A percentile compares a stretch with the other conserved stretches of the same genome.
Evolutionary conservation across 2,113 vertebrate genomes (phyloP).

Genomic region (Lepisosteus osseus): DNA sequence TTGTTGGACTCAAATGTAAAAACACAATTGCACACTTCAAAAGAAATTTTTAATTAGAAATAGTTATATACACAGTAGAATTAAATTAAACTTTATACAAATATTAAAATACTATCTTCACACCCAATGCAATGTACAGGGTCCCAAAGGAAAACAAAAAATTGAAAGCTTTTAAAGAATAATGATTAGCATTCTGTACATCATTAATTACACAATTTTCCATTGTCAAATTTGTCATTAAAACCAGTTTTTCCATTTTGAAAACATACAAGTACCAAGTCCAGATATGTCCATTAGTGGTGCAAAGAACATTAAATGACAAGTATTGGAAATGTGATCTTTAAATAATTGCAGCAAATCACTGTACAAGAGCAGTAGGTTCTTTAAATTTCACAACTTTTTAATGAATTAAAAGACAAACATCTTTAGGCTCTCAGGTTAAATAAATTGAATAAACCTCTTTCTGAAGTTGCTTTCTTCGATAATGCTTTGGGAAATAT

Average conservation of each 20-base stretch:
- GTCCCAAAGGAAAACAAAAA: conserved; percentile 66
- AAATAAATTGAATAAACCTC: conserved; percentile 41
- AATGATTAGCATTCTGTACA: conserved; percentile 24
- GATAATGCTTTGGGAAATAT: conserved; percentile 38
- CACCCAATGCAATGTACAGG: conserved; percentile 96
- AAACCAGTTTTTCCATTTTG: conserved; percentile 28
- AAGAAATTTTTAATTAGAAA: conserved; percentile 99
- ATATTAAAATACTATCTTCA: conserved; percentile 99
- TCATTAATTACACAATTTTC: not conserved
- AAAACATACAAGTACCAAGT: conserved; percentile 8
- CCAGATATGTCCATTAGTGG: conserved; percentile 19
- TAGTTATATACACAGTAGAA: conserved; percentile 99
- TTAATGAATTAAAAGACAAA: conserved; percentile 51
- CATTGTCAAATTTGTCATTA: conserved; percentile 12
- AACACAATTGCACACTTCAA: conserved; percentile 68
- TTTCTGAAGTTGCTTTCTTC: conserved; percentile 27
- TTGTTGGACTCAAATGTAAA: not conserved
- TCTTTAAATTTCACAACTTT: conserved; percentile 8
- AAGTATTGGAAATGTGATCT: conserved; percentile 17
- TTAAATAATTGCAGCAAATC: conserved; percentile 36
- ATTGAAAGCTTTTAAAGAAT: conserved; percentile 8
- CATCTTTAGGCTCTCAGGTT: conserved; percentile 49
- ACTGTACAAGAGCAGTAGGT: conserved; percentile 61
- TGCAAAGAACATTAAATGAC: not conserved
- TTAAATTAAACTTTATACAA: conserved; percentile 99